Evolutionary conservation across 2,888 invertebrate species (phyloP).

Genomic region (Plagodis dolabraria): DNA sequence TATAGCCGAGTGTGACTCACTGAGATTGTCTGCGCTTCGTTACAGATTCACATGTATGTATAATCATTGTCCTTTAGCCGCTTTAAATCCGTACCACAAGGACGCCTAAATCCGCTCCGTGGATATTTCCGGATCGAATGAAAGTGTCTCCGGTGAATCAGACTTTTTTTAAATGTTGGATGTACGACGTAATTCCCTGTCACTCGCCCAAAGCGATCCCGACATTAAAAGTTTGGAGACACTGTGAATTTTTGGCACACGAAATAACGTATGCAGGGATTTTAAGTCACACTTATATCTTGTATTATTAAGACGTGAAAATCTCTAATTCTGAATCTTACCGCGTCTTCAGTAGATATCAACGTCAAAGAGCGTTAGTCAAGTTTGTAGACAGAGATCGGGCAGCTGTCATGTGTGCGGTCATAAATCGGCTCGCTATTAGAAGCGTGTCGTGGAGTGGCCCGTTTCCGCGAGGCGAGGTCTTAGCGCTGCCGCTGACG

Average conservation of each 20-base stretch:
- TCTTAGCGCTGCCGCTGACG: slow-evolving; percentile 66
- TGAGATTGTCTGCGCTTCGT: slow-evolving; percentile 52
- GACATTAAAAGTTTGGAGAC: slow-evolving; percentile 68
- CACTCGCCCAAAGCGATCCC: slow-evolving; percentile 63
- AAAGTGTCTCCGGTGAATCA: slow-evolving; percentile 78
- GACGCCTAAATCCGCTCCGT: slow-evolving; percentile 74
- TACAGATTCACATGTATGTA: slow-evolving; percentile 49
- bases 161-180: slow-evolving; percentile 63
- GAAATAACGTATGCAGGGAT: slow-evolving; percentile 49
- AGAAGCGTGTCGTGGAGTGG: slow-evolving; percentile 63
- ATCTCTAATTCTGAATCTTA: slow-evolving; percentile 30
- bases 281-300: slow-evolving; percentile 48
- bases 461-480: slow-evolving; percentile 64
- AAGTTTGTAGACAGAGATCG: slow-evolving; percentile 56
- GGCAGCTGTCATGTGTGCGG: slow-evolving; percentile 53
- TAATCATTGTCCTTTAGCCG: slow-evolving; percentile 72
- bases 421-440: slow-evolving; percentile 66
- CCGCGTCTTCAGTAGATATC: slow-evolving; percentile 39
- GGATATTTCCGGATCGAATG: slow-evolving; percentile 79
- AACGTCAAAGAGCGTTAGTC: slow-evolving; percentile 53
- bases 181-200: slow-evolving; percentile 71
- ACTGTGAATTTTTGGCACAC: slow-evolving; percentile 66
- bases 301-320: slow-evolving; percentile 28
- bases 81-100: slow-evolving; percentile 73
- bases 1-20: slow-evolving; percentile 57